Evolutionary conservation across 2,888 invertebrate genomes (phyloP).

Genomic region (Aromia moschata): DNA sequence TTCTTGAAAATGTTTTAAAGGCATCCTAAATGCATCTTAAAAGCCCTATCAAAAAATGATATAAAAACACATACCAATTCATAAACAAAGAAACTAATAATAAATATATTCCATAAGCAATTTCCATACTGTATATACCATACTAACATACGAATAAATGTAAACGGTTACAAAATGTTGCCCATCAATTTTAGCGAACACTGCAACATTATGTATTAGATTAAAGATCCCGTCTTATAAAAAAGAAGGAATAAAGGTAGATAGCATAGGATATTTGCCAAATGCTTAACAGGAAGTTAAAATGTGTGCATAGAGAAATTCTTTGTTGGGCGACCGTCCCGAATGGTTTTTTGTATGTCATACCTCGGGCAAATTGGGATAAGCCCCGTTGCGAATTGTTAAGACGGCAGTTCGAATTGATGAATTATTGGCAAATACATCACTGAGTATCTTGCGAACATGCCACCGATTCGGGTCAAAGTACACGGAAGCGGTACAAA

Average conservation of each 20-base stretch:
- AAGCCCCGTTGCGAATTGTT: slow-evolving; percentile 50
- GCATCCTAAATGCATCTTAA: no score
- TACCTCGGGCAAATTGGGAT: slow-evolving; percentile 40
- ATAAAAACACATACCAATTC: no score
- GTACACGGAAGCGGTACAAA: neutral
- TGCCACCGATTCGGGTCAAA: neutral
- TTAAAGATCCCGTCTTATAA: no score
- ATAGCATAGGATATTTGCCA: slow-evolving; percentile 14
- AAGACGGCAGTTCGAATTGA: slow-evolving; percentile 49
- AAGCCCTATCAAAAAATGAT: no score
- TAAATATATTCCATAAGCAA: no score
- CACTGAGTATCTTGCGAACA: slow-evolving; percentile 23
- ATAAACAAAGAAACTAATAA: no score
- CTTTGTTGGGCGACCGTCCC: slow-evolving; percentile 33
- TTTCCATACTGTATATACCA: no score
- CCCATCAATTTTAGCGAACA: no score
- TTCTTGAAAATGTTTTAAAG: no score
- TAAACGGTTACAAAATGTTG: no score
- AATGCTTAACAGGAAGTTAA: slow-evolving; percentile 32
- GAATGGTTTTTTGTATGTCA: slow-evolving; percentile 37
- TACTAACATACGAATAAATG: no score
- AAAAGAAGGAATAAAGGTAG: slow-evolving; percentile 3
- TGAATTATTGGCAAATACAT: slow-evolving; percentile 49
- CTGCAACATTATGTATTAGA: no score
- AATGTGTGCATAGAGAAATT: slow-evolving; percentile 24